Conservation (phyloP, 2,797 vertebrate genomes). For the Acomys russatus region DNA sequence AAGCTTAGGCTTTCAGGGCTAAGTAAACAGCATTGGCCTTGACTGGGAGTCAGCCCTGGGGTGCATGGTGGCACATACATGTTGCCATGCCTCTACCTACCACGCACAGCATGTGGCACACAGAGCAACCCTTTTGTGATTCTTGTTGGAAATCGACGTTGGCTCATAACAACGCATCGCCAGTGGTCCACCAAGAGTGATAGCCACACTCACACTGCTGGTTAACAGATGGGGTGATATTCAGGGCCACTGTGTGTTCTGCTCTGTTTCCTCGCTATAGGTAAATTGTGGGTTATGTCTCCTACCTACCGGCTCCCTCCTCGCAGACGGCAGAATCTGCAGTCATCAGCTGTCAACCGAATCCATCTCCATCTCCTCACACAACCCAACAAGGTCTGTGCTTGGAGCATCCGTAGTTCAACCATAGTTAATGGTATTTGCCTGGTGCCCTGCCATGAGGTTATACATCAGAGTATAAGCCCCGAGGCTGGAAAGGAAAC, state of each 20-base stretch:
- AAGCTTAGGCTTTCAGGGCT: not conserved
- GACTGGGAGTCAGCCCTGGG: not conserved
- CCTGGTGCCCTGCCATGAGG: not conserved
- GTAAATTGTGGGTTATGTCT: not conserved
- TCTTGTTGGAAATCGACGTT: not conserved
- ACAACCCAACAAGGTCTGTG: not conserved
- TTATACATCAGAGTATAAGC: not conserved
- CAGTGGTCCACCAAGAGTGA: not conserved
- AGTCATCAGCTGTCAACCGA: not conserved
- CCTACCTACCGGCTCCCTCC: not conserved
- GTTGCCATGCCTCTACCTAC: not conserved
- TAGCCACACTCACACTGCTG: not conserved
- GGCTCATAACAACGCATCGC: not conserved
- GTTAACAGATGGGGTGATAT: not conserved
- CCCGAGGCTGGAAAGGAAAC: not conserved
- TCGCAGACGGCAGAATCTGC: not conserved
- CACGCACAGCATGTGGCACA: no score
- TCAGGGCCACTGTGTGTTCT: not conserved
- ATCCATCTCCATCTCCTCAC: not conserved
- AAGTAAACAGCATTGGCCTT: not conserved
- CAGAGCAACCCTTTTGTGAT: not conserved
- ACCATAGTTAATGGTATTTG: not conserved
- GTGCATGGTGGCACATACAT: not conserved
- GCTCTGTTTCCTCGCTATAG: not conserved
- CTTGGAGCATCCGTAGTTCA: not conserved